Evolutionary conservation across 2,888 invertebrate genomes (phyloP), one percentile per base, ranked within the genome.

Genomic region (Hypomecis punctinalis): DNA sequence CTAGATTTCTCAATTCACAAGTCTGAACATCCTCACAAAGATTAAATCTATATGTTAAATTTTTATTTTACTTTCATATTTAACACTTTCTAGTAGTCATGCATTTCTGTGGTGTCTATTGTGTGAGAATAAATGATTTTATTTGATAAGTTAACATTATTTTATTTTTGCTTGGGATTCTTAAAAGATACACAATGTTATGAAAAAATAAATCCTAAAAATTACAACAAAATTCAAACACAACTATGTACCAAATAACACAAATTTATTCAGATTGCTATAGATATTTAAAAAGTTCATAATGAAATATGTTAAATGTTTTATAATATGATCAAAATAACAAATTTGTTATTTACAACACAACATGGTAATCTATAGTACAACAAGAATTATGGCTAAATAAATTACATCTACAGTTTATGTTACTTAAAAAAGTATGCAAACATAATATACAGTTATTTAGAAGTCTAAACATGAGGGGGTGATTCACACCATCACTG

Each of bases 1-100:
- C 94, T 99, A 84, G 99, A 99, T 93, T 99, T 99, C 92, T 97
- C 99, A 63, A 98, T 99, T 77, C 94, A 94, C 76, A 96, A 96
- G 86, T 94, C 95, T 83, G 94, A 95, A 77, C 93, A 94, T 75
- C 91, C 86, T 68, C 90, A 90, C 79, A 94, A 94, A 79, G 94
- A 94, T 69, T 92, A 89, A 85, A 68, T 76, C 75, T 66, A 8
- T 68, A 66, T 60, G 67, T 69, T 68, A 48, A 70, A 71, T 71
- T 74, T 71, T 76, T 74, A 74, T 70, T 70, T 75, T 49, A 56
- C n/a, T 57, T 53, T 74, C 73, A 76, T 73, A 73, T 76, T 58
- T 63, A 76, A 78, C 74, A 80, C 76, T 69, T 61, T 79, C 78
- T 80, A 80, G 80, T 81, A 78, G 69, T 77, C 68, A 70, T 79